Base-by-base conservation (phyloP, 2,888 invertebrate species). In the Rhagium mordax region DNA sequence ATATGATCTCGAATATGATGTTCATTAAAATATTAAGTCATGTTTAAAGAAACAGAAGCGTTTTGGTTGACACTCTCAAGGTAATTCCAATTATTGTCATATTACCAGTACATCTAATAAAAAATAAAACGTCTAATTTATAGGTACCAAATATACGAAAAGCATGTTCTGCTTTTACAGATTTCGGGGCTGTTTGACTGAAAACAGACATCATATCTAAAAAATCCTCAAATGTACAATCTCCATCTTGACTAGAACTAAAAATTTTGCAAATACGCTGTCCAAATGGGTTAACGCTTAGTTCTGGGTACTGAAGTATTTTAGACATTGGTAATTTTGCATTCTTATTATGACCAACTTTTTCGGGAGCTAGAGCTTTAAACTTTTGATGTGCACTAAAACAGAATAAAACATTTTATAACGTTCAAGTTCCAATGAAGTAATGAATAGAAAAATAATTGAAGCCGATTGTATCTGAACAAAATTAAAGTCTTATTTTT, bases 151-250 rank as follows among this genome's bases (percentile, higher is more conserved):
- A 98, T 88, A 98, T 97, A 86, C 96, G 91, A 89, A 98, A 98
- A 2, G 98, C 98, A 89, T 98, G 98, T 86, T 97, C 96, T 13
- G 97, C 95, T 88, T 98, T 98, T 0, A 98, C 95, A 77, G 95
- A 94, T 82, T 96, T 94, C 0, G 98, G 97, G 7, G 98, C 96
- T 83, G 92, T 93, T 82, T 97, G 96, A 85, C 96, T 96, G 82
- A 98, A 96, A 16, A 97, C 97, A 0, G 97, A 97, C 94, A 98
- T 97, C 97, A 98, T 97, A 84, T 98, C 98, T 2, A 98, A 90
- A 85, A 97, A 98, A 87, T 98, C 98, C 88, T 98, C 97, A 88
- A 98, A 98, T 0, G 96, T 96, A 86, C 97, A 94, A 86, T 96
- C 95, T 3, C 97, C 97, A 86, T 95, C 95, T 78, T 95, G 95